Evolutionary conservation across 2,888 invertebrate genomes (phyloP).

Genomic region (Thysanoteuthis rhombus): DNA sequence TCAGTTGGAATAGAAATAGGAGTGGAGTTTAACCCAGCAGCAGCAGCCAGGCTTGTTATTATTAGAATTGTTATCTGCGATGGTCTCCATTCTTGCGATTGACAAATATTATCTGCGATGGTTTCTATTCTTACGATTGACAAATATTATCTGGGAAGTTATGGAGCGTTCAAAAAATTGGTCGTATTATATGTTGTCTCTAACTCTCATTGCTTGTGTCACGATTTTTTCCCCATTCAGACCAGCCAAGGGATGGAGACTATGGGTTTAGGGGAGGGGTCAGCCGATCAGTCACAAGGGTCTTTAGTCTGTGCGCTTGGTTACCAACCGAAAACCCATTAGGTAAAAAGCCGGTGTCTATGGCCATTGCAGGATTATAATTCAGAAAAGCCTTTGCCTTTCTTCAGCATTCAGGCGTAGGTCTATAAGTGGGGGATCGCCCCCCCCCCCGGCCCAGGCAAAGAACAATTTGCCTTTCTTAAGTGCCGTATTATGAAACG

Average conservation of each 20-base stretch:
- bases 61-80: too few relatives aligned
- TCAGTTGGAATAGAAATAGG: too few relatives aligned
- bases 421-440: too few relatives aligned
- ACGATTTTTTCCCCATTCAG: neutral
- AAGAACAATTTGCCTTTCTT: too few relatives aligned
- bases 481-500: neutral
- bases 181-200: neutral
- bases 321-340: neutral
- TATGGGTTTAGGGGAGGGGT: neutral
- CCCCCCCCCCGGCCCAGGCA: too few relatives aligned
- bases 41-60: too few relatives aligned
- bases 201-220: neutral
- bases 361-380: neutral
- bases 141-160: neutral
- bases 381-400: neutral
- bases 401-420: too few relatives aligned
- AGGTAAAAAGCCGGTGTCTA: neutral
- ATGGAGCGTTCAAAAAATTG: neutral
- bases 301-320: neutral
- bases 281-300: neutral
- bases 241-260: neutral
- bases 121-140: neutral
- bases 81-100: neutral
- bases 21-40: too few relatives aligned
- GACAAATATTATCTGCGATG: neutral